Conservation (phyloP, 2,888 invertebrate genomes). For the Rhaphigaster nebulosa region DNA sequence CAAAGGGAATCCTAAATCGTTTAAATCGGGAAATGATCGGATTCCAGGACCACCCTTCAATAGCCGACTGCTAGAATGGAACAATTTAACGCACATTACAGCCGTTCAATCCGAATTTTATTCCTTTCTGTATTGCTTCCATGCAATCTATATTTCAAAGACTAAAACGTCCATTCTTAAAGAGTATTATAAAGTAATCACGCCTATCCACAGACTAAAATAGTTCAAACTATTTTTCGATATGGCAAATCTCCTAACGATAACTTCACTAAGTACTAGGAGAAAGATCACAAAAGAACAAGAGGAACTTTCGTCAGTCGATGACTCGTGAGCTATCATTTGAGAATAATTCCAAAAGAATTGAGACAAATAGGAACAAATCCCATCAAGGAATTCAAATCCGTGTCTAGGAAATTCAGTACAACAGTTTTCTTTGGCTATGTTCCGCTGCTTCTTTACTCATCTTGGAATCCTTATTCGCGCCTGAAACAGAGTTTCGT, state of each 20-base stretch:
- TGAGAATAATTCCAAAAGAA: too few species aligned
- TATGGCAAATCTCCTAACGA: background rate
- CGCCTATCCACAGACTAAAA: background rate
- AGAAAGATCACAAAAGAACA: too few species aligned
- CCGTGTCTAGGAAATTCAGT: too few species aligned
- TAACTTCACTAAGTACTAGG: background rate
- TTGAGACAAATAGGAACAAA: too few species aligned
- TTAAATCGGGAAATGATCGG: constrained; percentile 30
- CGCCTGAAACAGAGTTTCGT: too few species aligned
- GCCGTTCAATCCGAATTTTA: background rate
- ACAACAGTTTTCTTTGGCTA: too few species aligned
- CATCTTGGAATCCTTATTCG: too few species aligned
- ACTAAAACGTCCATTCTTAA: background rate
- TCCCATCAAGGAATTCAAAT: too few species aligned
- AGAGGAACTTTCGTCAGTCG: too few species aligned
- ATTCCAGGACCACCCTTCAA: background rate
- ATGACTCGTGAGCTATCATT: too few species aligned
- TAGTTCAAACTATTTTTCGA: background rate
- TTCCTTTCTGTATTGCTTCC: background rate
- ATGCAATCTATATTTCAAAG: background rate
- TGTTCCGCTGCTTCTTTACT: too few species aligned
- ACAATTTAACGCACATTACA: background rate
- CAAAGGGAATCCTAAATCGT: constrained; percentile 3
- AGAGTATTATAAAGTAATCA: background rate
- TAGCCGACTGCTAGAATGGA: background rate